Evolutionary conservation across 2,113 vertebrate genomes (phyloP), one percentile per base, ranked within the genome.

Genomic region (Hippocampus abdominalis): DNA sequence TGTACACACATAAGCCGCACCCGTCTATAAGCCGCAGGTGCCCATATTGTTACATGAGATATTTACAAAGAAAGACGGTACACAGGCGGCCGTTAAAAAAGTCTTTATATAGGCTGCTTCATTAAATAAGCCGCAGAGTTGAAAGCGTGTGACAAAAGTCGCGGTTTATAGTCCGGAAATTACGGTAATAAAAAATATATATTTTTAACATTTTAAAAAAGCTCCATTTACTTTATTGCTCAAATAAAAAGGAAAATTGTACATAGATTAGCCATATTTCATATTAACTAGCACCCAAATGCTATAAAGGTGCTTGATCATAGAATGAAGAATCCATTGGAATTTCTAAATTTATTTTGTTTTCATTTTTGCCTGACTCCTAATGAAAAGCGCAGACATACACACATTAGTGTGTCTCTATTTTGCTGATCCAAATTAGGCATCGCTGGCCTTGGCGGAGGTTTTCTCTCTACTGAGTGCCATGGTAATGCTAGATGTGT

Each of bases 401-500:
- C 23, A 57, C 1, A 59, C 16, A 10, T 10, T 10, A 3, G 15
- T 32, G 15, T 20, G 6, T 32, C 32, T 32, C 27, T 29, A 60
- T 16, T 32, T 15, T 18, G 4, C 16, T 29, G 27, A 16, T 60
- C 27, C 29, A 20, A 60, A 60, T 32, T 18, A 32, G 15, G 27
- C 15, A 32, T 32, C 27, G 1, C 8, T 32, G 16, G 57, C 27
- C 27, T 60, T 60, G 57, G 3, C 10, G 12, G 23, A 27, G 12
- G 10, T 57, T 23, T 57, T 23, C 27, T 59, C 27, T 59, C 12
- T 29, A 29, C 11, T 32, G 12, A 29, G 57, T 8, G 15, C 16
- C 27, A 60, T 60, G 7, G 9, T 60, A 32, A 32, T 60, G 18
- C 42, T 64, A 54, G 80, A 81, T 61, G 72, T n/a, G 59, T 66